Evolutionary conservation across 2,797 vertebrate genomes (phyloP), one percentile per base, ranked within the genome.

Genomic region (Danio choprae): DNA sequence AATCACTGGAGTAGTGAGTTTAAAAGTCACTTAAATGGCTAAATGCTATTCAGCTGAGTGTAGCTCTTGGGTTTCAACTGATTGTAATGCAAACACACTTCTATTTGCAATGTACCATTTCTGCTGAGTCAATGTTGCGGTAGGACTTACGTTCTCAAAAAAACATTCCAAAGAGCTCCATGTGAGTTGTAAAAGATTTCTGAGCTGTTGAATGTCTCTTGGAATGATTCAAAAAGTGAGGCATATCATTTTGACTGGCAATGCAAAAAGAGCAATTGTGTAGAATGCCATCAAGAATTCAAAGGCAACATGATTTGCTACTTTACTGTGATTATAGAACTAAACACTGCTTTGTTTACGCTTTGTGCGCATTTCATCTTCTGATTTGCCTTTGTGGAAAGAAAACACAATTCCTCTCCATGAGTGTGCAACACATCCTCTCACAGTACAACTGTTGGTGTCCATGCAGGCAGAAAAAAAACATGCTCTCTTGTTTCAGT

Each of bases 51-150:
- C 20, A 15, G 15, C 7, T 46, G 43, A 15, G 48, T 13, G 50
- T 70, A 53, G 68, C 48, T 53, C 38, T 12, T 29, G 48, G 46
- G 22, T 69, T 69, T 69, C 15, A 38, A 38, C 12, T 38, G 9
- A 51, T 29, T 68, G 44, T 36, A 68, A 38, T 38, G 29, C 50
- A 69, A 68, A 68, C 50, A 48, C 4, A 36, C 44, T 36, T 50
- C 44, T 6, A 18, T 51, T 16, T 38, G 3, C 29, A 51, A 69
- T 51, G 46, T 69, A 15, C 29, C 4, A 11, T 69, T 69, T 51
- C 29, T 51, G 46, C 22, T n/a, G 10, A 69, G 29, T 51, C 46
- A 69, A 11, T 69, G 46, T 51, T 38, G 15, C 36, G 15, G 9
- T 51, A 51, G 9, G 69, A 51, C 36, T 68, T 59, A 22, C 1